phyloP scores from a whole-genome alignment of 2,113 vertebrate genomes.

The Natator depressus region DNA sequence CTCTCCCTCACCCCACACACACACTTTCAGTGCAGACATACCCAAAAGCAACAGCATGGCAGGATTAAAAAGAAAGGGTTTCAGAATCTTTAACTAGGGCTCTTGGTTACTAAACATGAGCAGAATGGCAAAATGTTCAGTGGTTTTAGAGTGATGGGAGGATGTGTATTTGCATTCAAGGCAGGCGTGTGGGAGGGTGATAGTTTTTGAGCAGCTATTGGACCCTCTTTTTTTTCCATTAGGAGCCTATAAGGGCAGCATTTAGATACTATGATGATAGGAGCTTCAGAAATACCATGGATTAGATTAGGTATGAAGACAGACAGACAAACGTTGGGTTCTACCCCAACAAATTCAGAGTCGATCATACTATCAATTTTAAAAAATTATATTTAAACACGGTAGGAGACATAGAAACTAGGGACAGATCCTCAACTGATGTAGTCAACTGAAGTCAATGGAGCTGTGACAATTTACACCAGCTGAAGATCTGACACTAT shows the following conservation, averaged over 20 bases:
- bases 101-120: background rate
- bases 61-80: background rate
- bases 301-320: background rate
- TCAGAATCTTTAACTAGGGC: background rate
- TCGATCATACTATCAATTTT: rapidly evolving
- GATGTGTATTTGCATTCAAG: background rate
- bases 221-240: background rate
- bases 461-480: background rate
- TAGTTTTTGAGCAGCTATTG: background rate
- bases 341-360: background rate
- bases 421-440: background rate
- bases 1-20: no score
- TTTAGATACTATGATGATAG: background rate
- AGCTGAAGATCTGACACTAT: background rate
- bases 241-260: background rate
- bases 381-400: background rate
- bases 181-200: background rate
- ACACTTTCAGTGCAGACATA: background rate
- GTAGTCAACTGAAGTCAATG: background rate
- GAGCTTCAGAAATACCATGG: background rate
- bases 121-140: background rate
- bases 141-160: background rate
- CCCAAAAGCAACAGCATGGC: background rate
- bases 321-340: background rate
- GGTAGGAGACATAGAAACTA: background rate